Percentiles rank a stretch among this genome's conserved stretches.
Evolutionary conservation across 2,797 vertebrate species (phyloP).

Genomic region (Hemitrygon akajei): DNA sequence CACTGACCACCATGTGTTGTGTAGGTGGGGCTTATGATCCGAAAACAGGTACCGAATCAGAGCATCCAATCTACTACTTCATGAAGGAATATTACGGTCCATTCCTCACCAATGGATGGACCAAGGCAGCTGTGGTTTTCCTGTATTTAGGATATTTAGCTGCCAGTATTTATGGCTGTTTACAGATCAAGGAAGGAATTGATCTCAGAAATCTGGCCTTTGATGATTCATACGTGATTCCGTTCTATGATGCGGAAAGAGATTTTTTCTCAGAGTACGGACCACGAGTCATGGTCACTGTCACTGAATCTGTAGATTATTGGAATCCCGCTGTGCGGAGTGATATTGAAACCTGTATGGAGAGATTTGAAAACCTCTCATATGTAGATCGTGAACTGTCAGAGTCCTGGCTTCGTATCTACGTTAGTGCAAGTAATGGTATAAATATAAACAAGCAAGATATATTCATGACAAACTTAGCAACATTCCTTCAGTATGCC

Average conservation of each 20-base stretch:
- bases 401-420: constrained; percentile 67
- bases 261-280: constrained; percentile 64
- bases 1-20: constrained; percentile 54
- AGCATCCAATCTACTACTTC: constrained; percentile 52
- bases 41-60: constrained; percentile 47
- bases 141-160: constrained; percentile 57
- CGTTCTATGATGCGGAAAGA: constrained; percentile 59
- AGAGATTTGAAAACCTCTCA: constrained; percentile 53
- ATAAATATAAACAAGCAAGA: constrained; percentile 46
- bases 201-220: constrained; percentile 67
- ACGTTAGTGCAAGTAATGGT: neutral
- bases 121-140: constrained; percentile 55
- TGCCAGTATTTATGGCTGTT: constrained; percentile 62
- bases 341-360: constrained; percentile 54
- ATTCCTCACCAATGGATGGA: constrained; percentile 54
- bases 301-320: constrained; percentile 58
- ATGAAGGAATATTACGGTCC: constrained; percentile 61
- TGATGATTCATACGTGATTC: constrained; percentile 64
- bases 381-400: constrained; percentile 52
- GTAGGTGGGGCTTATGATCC: constrained; percentile 47
- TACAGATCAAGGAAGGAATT: constrained; percentile 63
- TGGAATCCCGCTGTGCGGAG: constrained; percentile 56
- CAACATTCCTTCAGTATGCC: constrained; percentile 39
- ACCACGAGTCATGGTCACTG: constrained; percentile 65
- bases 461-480: constrained; percentile 53